Base-by-base conservation (phyloP, 2,888 invertebrate genomes). In the Sipha maydis region DNA sequence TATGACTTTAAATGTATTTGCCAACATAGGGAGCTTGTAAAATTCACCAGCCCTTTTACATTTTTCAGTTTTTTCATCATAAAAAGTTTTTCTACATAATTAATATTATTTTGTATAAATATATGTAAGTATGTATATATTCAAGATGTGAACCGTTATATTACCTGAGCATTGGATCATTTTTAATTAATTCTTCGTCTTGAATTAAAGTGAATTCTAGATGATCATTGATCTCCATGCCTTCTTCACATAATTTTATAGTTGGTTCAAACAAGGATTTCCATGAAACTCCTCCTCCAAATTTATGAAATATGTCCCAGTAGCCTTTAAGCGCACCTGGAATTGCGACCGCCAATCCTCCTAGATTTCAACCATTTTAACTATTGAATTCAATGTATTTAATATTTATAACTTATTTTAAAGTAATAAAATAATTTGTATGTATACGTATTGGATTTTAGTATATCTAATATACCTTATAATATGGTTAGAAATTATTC, bases 251-350 rank as follows among this genome's bases (percentile, higher is more conserved):
- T 48, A 98, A 92, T 69, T 95, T 93, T 82, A 97, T 97, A 0
- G 96, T 94, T 0, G 97, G 97, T 90, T 94, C 92, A 89, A 99
- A 95, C 38, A 99, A 92, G 0, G 95, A 94, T 77, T 92, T 92
- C 98, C 98, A 99, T 0, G 94, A 93, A 82, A 98, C 92, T 5
- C 90, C 91, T 1, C 97, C 97, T 91, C 95, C 91, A 48, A 89
- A 91, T 67, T 89, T 89, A 90, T 94, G 92, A 92, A 97, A 94
- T 67, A 97, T 94, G 89, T 93, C 94, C 94, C 95, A 95, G 92
- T 97, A 97, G 2, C 98, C 98, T 89, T 94, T 93, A 28, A 98
- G 92, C 92, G 98, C 98, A 17, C 97, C 97, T 0, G 98, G 98
- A n/a, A 98, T 95, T 25, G 95, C 98, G 25, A 96, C 94, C 0